phyloP scores from a whole-genome alignment of 2,797 vertebrate genomes.

The Smutsia gigantea region DNA sequence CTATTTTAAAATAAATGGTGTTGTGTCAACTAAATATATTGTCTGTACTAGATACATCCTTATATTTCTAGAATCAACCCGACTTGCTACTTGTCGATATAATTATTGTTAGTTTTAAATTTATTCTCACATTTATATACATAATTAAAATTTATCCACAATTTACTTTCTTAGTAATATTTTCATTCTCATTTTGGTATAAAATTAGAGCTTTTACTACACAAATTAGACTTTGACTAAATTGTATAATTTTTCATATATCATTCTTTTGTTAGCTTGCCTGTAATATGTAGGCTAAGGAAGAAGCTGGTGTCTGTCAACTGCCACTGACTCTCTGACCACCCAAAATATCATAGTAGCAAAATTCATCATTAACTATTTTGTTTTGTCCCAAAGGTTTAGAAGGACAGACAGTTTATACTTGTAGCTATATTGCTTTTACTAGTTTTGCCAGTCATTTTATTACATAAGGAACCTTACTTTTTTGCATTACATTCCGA shows the following conservation, averaged over 20 bases:
- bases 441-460: neutral
- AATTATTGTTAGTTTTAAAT: neutral
- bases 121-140: neutral
- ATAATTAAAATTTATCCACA: neutral
- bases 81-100: neutral
- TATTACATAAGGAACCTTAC: neutral
- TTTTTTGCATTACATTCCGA: neutral
- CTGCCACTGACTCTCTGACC: neutral
- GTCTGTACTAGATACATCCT: neutral
- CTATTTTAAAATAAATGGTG: slow-evolving; percentile 12
- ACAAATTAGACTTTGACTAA: neutral
- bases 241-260: neutral
- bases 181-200: slow-evolving; percentile 3
- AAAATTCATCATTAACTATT: neutral
- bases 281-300: neutral
- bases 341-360: neutral
- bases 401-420: neutral
- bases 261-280: neutral
- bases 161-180: slow-evolving; percentile 1
- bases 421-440: neutral
- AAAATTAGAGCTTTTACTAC: neutral
- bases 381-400: neutral
- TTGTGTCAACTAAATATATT: slow-evolving; percentile 11
- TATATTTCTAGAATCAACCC: neutral
- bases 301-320: neutral